Conservation (phyloP, 2,797 vertebrate genomes). For the Darevskia mixta region DNA sequence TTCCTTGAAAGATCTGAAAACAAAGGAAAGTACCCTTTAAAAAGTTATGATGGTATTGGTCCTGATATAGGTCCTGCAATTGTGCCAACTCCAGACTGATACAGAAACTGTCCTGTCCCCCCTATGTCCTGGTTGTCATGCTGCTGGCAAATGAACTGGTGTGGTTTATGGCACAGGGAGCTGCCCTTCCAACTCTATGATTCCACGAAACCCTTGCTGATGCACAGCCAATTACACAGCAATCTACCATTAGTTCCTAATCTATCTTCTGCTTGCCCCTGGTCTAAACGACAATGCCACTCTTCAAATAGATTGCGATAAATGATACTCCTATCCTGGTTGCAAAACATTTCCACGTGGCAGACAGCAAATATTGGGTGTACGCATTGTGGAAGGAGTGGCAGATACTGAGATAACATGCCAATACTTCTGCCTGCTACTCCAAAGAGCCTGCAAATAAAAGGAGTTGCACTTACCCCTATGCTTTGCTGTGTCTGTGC, state of each 20-base stretch:
- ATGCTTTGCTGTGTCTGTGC: conserved; percentile 94
- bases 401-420: conserved; percentile 2
- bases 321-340: background rate
- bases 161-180: too few relatives aligned
- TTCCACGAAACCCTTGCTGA: background rate
- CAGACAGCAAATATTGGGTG: conserved; percentile 15
- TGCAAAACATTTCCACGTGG: background rate
- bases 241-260: background rate
- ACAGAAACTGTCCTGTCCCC: too few relatives aligned
- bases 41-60: background rate
- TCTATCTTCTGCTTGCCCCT: background rate
- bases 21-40: background rate
- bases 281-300: too few relatives aligned
- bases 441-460: background rate
- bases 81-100: too few relatives aligned
- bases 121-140: too few relatives aligned
- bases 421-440: background rate
- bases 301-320: too few relatives aligned
- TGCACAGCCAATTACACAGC: background rate
- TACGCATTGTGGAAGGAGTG: background rate
- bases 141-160: too few relatives aligned
- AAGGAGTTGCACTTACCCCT: conserved; percentile 78
- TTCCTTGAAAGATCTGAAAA: background rate
- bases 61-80: too few relatives aligned
- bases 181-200: too few relatives aligned